Evolutionary conservation across 2,888 invertebrate genomes (phyloP), one percentile per base, ranked within the genome.

Genomic region (Caenorhabditis sulstoni): DNA sequence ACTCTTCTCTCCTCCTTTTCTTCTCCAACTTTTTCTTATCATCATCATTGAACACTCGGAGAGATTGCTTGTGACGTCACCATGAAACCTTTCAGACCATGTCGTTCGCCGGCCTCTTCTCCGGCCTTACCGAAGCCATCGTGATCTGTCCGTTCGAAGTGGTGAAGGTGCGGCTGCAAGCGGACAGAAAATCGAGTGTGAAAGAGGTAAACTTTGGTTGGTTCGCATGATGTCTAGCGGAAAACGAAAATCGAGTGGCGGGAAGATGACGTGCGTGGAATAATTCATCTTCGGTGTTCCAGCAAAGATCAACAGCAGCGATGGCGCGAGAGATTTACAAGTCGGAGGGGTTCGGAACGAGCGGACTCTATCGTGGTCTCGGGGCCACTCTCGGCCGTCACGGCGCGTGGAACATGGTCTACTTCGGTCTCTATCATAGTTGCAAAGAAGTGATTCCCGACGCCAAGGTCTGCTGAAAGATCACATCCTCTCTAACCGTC

Each of bases 371-470:
- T 55, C 74, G 84, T 18, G 83, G 96, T 1, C 91, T 97, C 0
- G 94, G 95, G 0, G 95, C 96, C 0, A 97, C 96, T 0, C 93
- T 96, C 88, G 94, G 94, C 8, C 93, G 97, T 85, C 96, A 96
- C 92, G 96, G 95, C 0, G 92, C 95, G 5, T 97, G 96, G 91
- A 97, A 97, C 91, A 95, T 94, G 93, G 93, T 96, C 58, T 97
- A 97, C 91, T 96, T 97, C 90, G 96, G 97, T 41, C 95, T 96
- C 90, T 97, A 97, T 91, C 95, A 96, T 91, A 95, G 95, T 83
- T 94, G 96, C 0, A 96, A 95, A 91, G 94, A 94, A 58, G 92
- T 90, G 3, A 82, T 91, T 12, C 91, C 92, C 9, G 87, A 88
- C 79, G 86, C 88, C 18, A 81, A 90, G 84, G 91, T 91, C 71